phyloP scores from a whole-genome alignment of 1,140 invertebrate genomes.

The Euborellia annulipes region DNA sequence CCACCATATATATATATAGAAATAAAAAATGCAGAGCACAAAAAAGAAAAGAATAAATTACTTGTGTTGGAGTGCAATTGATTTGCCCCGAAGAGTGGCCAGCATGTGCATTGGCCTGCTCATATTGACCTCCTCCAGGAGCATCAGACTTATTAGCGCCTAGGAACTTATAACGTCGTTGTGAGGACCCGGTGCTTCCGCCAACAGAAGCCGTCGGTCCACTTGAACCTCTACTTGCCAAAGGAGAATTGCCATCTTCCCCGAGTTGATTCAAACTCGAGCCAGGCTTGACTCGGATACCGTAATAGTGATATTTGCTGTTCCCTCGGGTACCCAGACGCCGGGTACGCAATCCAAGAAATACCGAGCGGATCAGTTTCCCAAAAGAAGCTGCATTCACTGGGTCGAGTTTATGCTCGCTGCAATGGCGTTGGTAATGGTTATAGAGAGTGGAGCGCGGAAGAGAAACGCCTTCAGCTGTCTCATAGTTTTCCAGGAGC shows the following conservation, averaged over 20 bases:
- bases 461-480: constrained; percentile 90
- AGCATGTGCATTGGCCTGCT: no score
- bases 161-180: constrained; percentile 30
- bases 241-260: constrained; percentile 34
- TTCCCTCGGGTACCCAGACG: constrained; percentile 95
- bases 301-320: constrained; percentile 99
- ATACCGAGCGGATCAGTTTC: constrained; percentile 95
- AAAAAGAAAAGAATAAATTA: no score
- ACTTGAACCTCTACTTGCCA: constrained; percentile 17
- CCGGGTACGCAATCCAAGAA: constrained; percentile 84
- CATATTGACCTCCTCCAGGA: constrained; percentile 16
- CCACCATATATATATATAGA: no score
- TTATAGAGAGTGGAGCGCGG: constrained; percentile 92
- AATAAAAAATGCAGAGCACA: no score
- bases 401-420: constrained; percentile 86
- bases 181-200: constrained; percentile 24
- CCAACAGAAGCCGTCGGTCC: no score
- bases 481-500: constrained; percentile 96
- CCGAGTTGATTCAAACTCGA: constrained; percentile 53
- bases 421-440: constrained; percentile 91
- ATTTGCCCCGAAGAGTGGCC: no score
- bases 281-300: constrained; percentile 87
- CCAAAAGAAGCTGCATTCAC: constrained; percentile 99
- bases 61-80: no score
- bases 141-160: constrained; percentile 23